Evolutionary conservation across 1,140 invertebrate genomes (phyloP).

Genomic region (Metaphire vulgaris): DNA sequence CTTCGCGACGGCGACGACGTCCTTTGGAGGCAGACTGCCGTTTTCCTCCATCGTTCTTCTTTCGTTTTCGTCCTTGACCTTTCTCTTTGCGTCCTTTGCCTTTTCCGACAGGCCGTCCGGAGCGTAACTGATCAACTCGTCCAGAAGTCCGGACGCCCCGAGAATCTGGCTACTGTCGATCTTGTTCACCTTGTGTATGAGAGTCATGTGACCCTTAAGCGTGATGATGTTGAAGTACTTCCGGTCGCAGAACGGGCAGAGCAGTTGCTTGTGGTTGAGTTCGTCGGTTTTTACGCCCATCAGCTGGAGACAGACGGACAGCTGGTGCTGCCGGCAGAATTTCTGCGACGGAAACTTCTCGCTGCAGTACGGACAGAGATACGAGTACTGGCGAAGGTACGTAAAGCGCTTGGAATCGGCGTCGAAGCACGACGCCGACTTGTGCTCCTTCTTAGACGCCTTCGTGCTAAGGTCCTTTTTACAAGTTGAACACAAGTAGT

Average conservation of each 20-base stretch:
- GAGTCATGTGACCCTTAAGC: constrained; percentile 20
- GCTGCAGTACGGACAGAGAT: constrained; percentile 19
- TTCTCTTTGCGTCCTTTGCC: background rate
- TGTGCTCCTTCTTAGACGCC: constrained; percentile 16
- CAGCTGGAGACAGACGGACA: constrained; percentile 8
- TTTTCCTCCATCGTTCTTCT: background rate
- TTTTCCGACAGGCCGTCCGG: background rate
- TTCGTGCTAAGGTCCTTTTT: constrained; percentile 18
- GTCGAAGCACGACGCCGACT: constrained; percentile 6
- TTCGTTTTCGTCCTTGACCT: background rate
- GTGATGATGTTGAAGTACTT: constrained; percentile 26
- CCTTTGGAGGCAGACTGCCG: background rate
- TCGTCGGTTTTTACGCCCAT: constrained; percentile 23
- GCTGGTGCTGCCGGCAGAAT: constrained; percentile 20
- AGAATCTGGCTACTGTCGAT: background rate
- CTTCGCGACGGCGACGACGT: too few relatives aligned
- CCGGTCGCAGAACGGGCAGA: constrained; percentile 20
- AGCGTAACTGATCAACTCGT: background rate
- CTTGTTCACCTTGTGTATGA: constrained; percentile 16
- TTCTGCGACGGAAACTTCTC: constrained; percentile 23
- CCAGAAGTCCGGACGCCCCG: background rate
- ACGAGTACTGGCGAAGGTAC: constrained; percentile 18
- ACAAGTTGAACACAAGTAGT: constrained; percentile 12
- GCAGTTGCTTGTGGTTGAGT: constrained; percentile 16
- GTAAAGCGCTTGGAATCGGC: constrained; percentile 17